Conservation (phyloP, 2,888 invertebrate genomes). For the Troglohyphantes excavatus region DNA sequence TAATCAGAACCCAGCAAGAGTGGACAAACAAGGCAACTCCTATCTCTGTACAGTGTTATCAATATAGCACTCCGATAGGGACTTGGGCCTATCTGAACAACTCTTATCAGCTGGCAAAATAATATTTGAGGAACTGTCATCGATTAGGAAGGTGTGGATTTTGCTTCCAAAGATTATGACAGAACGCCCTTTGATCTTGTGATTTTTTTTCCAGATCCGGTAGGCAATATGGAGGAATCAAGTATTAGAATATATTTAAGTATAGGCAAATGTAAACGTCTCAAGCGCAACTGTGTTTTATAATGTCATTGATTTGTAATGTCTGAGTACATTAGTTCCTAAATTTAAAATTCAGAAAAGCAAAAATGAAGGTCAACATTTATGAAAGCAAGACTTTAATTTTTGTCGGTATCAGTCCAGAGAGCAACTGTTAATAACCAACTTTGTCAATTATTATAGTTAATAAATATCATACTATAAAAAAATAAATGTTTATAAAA, state of each 20-base stretch:
- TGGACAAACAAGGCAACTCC: slow-evolving; percentile 64
- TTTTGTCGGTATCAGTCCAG: no score
- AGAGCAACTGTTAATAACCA: no score
- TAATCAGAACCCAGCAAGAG: slow-evolving; percentile 39
- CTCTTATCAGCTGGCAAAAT: slow-evolving; percentile 63
- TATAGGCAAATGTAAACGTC: no score
- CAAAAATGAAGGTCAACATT: no score
- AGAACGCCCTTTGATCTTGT: slow-evolving; percentile 49
- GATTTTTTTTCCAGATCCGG: not conserved
- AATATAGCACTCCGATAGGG: slow-evolving; percentile 67
- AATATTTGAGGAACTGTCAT: slow-evolving; percentile 78
- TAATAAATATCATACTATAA: no score
- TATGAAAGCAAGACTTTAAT: no score
- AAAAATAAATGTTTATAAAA: no score
- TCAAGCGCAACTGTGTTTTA: no score
- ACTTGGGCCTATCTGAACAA: slow-evolving; percentile 13
- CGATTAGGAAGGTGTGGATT: slow-evolving; percentile 75
- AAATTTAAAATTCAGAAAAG: no score
- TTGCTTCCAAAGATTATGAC: slow-evolving; percentile 64
- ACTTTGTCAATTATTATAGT: no score
- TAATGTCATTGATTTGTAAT: no score
- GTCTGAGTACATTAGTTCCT: no score
- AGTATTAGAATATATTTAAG: not conserved
- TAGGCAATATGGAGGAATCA: not conserved
- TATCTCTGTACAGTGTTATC: slow-evolving; percentile 66